Conservation (phyloP, 2,113 vertebrate species). For the Sakesphorus luctuosus region DNA sequence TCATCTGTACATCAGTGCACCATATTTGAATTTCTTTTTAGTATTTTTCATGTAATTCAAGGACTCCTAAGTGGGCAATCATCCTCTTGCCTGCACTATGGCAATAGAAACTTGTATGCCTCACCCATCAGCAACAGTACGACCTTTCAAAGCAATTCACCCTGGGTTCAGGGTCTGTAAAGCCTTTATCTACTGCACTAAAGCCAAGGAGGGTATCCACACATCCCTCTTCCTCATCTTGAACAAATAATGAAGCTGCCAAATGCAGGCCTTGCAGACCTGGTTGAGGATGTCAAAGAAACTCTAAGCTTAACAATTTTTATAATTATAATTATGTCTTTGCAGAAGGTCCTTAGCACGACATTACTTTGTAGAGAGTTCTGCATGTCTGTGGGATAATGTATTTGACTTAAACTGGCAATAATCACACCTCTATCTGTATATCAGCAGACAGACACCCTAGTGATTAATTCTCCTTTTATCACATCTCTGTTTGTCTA, state of each 20-base stretch:
- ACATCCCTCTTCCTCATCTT: neutral
- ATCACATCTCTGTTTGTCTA: neutral
- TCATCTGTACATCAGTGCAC: accelerated
- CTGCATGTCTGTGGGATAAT: neutral
- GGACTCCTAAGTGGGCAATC: accelerated
- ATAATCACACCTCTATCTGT: neutral
- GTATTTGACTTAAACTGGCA: neutral
- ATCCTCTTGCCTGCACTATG: neutral
- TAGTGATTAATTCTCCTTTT: conserved; percentile 24
- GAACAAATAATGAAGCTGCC: neutral
- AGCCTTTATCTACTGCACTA: neutral
- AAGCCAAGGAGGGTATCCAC: neutral
- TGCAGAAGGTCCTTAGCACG: neutral
- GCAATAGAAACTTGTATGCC: neutral
- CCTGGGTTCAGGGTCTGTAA: neutral
- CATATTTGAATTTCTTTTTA: accelerated
- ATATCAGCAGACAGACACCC: conserved; percentile 13
- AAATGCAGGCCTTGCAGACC: neutral
- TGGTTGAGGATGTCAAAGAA: neutral
- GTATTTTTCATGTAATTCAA: neutral
- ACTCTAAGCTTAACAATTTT: neutral
- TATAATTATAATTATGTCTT: neutral
- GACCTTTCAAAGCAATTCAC: neutral
- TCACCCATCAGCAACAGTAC: accelerated
- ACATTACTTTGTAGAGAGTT: neutral